Conservation (phyloP, 1,140 invertebrate genomes). For the Drosophila subobscura region DNA sequence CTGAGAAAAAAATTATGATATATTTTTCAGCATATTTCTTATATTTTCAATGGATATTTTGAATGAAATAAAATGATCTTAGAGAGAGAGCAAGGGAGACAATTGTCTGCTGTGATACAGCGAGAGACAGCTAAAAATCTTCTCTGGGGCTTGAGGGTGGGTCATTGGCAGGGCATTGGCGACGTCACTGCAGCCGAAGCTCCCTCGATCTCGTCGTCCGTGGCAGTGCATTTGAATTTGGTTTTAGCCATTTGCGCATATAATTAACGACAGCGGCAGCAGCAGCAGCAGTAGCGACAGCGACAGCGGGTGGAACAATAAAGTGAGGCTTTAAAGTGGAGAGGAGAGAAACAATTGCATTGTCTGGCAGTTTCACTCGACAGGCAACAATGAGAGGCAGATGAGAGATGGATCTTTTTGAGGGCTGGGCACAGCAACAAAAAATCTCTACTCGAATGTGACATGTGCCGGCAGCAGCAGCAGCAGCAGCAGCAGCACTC, state of each 20-base stretch:
- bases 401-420: conserved; percentile 24
- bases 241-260: conserved; percentile 75
- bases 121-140: too few species aligned
- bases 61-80: too few species aligned
- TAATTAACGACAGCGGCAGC: conserved; percentile 51
- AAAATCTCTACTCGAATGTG: conserved; percentile 46
- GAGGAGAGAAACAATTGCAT: conserved; percentile 26
- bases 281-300: conserved; percentile 12
- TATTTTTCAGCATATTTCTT: too few species aligned
- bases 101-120: too few species aligned
- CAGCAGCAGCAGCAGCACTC: too few species aligned
- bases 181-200: conserved; percentile 5
- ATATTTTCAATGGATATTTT: too few species aligned
- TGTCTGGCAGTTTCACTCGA: conserved; percentile 68
- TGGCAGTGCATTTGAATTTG: conserved; percentile 70
- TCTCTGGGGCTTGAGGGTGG: too few species aligned
- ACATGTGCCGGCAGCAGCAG: conserved; percentile 35
- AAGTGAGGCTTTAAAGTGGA: conserved; percentile 17
- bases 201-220: conserved; percentile 35
- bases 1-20: too few species aligned
- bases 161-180: conserved; percentile 9
- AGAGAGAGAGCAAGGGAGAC: too few species aligned
- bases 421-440: conserved; percentile 46
- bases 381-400: conserved; percentile 55
- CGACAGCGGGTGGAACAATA: conserved; percentile 2